phyloP scores from a whole-genome alignment of 2,797 vertebrate species.

The Argya squamiceps region DNA sequence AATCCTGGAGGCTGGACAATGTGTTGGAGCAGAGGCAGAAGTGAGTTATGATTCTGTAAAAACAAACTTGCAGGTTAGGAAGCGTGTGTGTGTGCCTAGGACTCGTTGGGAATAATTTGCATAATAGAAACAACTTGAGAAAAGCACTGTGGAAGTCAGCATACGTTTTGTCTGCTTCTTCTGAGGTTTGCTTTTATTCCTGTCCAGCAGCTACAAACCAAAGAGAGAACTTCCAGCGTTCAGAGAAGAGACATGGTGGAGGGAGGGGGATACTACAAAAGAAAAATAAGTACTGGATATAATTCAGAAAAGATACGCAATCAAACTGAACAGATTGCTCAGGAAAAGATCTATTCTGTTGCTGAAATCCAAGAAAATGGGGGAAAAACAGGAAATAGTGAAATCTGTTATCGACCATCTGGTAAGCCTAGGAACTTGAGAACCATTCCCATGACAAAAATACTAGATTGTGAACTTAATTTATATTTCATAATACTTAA shows the following conservation, averaged over 20 bases:
- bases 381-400: constrained; percentile 71
- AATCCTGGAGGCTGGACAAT: not conserved
- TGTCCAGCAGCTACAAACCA: constrained; percentile 7
- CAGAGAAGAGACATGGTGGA: not conserved
- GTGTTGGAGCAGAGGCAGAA: not conserved
- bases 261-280: constrained; percentile 2
- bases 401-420: constrained; percentile 70
- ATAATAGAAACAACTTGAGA: constrained; percentile 20
- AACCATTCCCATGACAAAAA: constrained; percentile 61
- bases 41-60: not conserved
- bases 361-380: constrained; percentile 72
- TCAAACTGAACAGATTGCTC: constrained; percentile 66
- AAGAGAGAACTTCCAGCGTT: not conserved
- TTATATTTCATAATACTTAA: constrained; percentile 37
- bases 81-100: not conserved
- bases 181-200: constrained; percentile 13
- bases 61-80: not conserved
- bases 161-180: not conserved
- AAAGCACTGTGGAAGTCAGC: not conserved
- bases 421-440: constrained; percentile 58
- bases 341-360: constrained; percentile 71
- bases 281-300: constrained; percentile 63
- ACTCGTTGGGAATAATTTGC: not conserved
- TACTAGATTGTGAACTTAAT: constrained; percentile 53
- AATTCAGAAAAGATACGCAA: constrained; percentile 68